These are phyloP conservation scores for Nycticebus coucang DNA, from an alignment of 2,113 vertebrate genomes.

Conservation along the genomic window DNA sequence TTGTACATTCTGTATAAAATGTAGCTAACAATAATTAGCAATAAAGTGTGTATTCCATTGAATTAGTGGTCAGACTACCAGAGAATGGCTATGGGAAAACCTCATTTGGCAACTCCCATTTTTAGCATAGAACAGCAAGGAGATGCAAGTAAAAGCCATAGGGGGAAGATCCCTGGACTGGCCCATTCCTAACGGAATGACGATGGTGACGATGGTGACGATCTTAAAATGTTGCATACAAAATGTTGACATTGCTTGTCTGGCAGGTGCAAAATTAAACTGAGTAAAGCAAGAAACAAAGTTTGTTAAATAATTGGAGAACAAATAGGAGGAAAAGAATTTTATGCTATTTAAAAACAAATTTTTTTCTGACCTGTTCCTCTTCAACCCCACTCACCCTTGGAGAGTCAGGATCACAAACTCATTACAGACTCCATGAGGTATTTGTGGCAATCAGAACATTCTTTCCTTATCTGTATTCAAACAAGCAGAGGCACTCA, in stretches of 20 bases:
- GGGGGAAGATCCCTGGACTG: not conserved
- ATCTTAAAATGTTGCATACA: not conserved
- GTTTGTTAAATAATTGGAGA: not conserved
- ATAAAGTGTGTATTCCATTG: not conserved
- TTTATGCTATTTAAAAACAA: slow-evolving; percentile 15
- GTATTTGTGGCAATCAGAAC: too few relatives aligned
- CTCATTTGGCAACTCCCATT: not conserved
- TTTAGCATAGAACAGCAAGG: not conserved
- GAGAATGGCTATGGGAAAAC: not conserved
- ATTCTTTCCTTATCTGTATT: not conserved
- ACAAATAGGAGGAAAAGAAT: not conserved
- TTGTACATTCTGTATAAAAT: not conserved
- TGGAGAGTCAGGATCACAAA: too few relatives aligned
- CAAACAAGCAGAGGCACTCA: not conserved
- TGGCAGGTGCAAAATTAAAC: not conserved
- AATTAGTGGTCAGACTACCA: not conserved
- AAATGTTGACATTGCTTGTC: not conserved
- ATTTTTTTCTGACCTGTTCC: too few relatives aligned
- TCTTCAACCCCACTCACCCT: too few relatives aligned
- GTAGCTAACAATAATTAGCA: not conserved
- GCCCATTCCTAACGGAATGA: not conserved
- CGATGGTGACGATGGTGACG: not conserved
- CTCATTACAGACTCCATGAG: too few relatives aligned
- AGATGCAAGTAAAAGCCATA: not conserved
- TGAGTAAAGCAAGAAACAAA: slow-evolving; percentile 20